These are phyloP conservation scores for Mola mola DNA, from an alignment of 2,113 vertebrate species.

Conservation along the genomic window DNA sequence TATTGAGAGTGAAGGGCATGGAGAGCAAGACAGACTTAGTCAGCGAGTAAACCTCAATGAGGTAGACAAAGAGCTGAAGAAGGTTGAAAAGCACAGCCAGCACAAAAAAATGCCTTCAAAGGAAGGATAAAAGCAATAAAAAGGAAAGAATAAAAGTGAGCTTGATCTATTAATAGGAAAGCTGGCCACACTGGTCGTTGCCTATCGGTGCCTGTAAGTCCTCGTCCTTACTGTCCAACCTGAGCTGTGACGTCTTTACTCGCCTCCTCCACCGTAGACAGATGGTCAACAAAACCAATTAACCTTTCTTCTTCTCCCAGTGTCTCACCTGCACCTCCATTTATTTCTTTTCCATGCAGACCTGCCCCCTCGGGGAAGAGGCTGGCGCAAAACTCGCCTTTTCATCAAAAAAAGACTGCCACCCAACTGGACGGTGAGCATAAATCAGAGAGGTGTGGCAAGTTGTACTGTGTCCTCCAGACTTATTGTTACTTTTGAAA, in stretches of 20 bases:
- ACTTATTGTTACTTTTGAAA: too few species aligned
- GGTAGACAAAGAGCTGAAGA: slow-evolving; percentile 16
- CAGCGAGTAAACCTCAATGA: slow-evolving; percentile 1
- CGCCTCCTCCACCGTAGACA: slow-evolving; percentile 77
- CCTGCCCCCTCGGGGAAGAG: slow-evolving; percentile 32
- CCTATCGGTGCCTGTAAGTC: slow-evolving; percentile 72
- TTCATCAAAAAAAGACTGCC: slow-evolving; percentile 12
- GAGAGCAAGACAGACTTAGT: slow-evolving; percentile 14
- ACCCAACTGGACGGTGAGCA: slow-evolving; percentile 8
- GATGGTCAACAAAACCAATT: slow-evolving; percentile 89
- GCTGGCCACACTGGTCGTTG: slow-evolving; percentile 70
- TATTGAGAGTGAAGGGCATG: slow-evolving; percentile 21
- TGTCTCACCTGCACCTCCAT: slow-evolving; percentile 65
- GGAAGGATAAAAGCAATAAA: slow-evolving; percentile 11
- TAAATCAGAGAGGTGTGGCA: slow-evolving; percentile 37
- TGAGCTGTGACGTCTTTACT: slow-evolving; percentile 58
- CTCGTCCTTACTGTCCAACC: slow-evolving; percentile 74
- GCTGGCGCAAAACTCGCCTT: slow-evolving; percentile 39
- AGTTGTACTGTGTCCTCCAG: slow-evolving; percentile 24
- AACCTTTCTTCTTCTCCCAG: slow-evolving; percentile 82
- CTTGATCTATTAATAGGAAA: slow-evolving; percentile 79
- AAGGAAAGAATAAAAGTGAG: slow-evolving; percentile 30
- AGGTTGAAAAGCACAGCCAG: slow-evolving; percentile 1
- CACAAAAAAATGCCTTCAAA: slow-evolving; percentile 11
- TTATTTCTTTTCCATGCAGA: slow-evolving; percentile 47